These are phyloP conservation scores for Thalpophila matura DNA, from an alignment of 2,888 invertebrate species.

Conservation along the genomic window DNA sequence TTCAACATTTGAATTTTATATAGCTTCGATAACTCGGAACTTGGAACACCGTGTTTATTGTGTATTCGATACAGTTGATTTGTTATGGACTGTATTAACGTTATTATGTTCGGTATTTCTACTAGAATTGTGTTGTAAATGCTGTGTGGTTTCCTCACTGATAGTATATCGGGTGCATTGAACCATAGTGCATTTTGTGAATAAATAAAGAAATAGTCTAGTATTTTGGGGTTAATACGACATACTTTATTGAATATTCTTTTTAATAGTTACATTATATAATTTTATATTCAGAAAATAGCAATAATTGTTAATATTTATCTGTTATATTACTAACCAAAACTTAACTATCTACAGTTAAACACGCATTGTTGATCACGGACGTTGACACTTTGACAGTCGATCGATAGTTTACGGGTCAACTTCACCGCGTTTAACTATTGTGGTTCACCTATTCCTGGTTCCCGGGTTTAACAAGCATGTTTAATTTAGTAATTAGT, in stretches of 20 bases:
- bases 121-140: neutral
- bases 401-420: conserved; percentile 41
- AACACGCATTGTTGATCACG: conserved; percentile 1
- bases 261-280: no score
- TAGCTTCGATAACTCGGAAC: conserved; percentile 39
- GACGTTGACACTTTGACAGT: conserved; percentile 35
- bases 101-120: conserved; percentile 1
- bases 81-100: neutral
- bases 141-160: neutral
- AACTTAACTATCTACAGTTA: neutral
- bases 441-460: conserved; percentile 35
- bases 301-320: no score
- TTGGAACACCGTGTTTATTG: conserved; percentile 22
- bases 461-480: conserved; percentile 12
- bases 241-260: neutral
- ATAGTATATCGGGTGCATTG: neutral
- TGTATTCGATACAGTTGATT: conserved; percentile 15
- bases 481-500: conserved; percentile 33
- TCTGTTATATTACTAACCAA: no score
- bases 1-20: conserved; percentile 56
- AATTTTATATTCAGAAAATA: no score
- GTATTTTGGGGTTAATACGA: neutral
- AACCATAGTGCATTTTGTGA: neutral
- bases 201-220: no score
- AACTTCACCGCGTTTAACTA: conserved; percentile 9